Percentiles rank a stretch among this genome's conserved stretches.
Conservation (phyloP, 2,113 vertebrate genomes). For the Heptranchias perlo region DNA sequence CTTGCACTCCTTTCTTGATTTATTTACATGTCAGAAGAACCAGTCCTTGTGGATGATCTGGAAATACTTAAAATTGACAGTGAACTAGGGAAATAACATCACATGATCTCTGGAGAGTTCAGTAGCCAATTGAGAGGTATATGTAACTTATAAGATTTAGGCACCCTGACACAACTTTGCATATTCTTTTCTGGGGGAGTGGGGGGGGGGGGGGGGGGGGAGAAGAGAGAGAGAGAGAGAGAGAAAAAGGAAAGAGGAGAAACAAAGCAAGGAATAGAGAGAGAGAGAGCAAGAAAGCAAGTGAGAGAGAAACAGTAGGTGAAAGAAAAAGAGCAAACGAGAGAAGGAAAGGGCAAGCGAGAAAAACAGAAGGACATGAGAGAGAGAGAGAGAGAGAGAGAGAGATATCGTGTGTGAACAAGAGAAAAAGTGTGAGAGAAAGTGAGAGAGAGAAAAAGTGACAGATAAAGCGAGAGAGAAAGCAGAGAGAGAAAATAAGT, state of each 20-base stretch:
- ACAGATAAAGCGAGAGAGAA: background rate
- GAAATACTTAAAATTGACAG: background rate
- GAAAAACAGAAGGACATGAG: background rate
- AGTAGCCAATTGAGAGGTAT: background rate
- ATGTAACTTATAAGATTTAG: background rate
- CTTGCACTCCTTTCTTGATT: background rate
- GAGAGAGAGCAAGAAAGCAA: background rate
- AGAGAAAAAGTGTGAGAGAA: background rate
- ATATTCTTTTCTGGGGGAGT: background rate
- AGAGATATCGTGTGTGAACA: too few species aligned
- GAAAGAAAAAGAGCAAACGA: background rate
- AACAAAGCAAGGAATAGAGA: too few species aligned
- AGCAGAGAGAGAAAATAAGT: background rate
- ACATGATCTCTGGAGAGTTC: background rate
- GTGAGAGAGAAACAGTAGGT: background rate
- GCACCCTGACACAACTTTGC: background rate
- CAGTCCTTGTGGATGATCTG: background rate
- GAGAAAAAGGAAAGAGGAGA: background rate
- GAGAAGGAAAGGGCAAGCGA: background rate
- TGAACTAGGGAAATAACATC: background rate
- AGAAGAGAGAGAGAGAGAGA: background rate
- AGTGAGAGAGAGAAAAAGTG: background rate
- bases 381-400: background rate
- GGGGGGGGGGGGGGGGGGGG: too few species aligned
- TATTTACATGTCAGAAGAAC: background rate